Base-by-base conservation (phyloP, 1,140 invertebrate species). In the Meloidogyne exigua region DNA sequence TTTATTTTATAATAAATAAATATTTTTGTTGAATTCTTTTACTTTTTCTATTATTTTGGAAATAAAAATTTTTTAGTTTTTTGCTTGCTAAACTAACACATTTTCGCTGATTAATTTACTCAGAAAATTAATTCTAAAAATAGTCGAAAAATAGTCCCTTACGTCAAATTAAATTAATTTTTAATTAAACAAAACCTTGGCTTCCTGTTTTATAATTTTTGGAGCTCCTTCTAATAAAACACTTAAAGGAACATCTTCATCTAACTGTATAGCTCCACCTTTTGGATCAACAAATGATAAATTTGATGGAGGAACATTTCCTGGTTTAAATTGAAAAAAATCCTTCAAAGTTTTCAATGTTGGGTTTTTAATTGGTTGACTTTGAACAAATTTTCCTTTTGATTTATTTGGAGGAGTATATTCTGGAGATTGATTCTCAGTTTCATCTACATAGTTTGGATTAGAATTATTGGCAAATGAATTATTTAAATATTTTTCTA, bases 201-300 rank as follows among this genome's bases (percentile, higher is more conserved):
- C 25, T 28, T 82, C 57, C n/a, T 83, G 25, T 67, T 76, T 83
- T 11, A 72, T 26, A 28, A 81, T 42, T 79, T 26, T 36, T n/a
- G 71, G 67, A n/a, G 64, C 69, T 36, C 68, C 69, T 49, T 76
- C 67, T 12, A 65, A 15, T 2, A 83, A 39, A 12, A 69, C 72
- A 49, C 77, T 57, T 25, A 82, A 36, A 11, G 73, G 72, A 18
- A 80, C 18, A 11, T 82, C 76, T 15, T 39, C 12, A 39, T 83
- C 78, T 67, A 32, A 72, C n/a, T 72, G 21, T 25, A 81, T 73
- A 10, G 71, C 25, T 11, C 72, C 63, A 25, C 28, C 23, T 36
- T 75, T 74, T 21, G 26, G 13, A 63, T 82, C 74, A 18, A 72
- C 28, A 42, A 68, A 77, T 23, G 49, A 68, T 25, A 68, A 68